These are phyloP conservation scores for Andrena flavipes DNA, from an alignment of 2,888 invertebrate species.

Conservation along the genomic window DNA sequence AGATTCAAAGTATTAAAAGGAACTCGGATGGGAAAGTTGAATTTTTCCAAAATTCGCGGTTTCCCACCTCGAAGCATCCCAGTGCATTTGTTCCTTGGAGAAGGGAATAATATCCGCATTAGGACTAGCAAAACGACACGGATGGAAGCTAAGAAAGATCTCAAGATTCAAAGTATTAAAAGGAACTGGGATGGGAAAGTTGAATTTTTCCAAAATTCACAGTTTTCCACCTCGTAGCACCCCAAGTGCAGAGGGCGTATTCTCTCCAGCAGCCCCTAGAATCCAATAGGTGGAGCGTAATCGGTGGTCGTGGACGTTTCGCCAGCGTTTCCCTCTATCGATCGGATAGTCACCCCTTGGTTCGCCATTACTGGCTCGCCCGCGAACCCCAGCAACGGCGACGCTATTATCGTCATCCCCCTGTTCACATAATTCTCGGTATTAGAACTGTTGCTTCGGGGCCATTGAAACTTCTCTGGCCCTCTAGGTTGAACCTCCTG, in stretches of 20 bases:
- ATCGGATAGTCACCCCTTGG: slow-evolving; percentile 78
- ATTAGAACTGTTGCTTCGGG: slow-evolving; percentile 71
- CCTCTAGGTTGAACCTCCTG: background rate
- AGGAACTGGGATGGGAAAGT: too few relatives aligned
- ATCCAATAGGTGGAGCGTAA: slow-evolving; percentile 58
- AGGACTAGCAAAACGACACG: slow-evolving; percentile 32
- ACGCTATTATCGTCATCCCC: slow-evolving; percentile 56
- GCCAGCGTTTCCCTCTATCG: slow-evolving; percentile 78
- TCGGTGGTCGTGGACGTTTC: slow-evolving; percentile 59
- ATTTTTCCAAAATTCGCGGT: background rate
- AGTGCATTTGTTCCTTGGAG: background rate
- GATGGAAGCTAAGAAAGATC: background rate
- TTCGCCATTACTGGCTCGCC: slow-evolving; percentile 75
- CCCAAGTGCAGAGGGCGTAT: slow-evolving; percentile 42
- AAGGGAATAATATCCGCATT: slow-evolving; percentile 29
- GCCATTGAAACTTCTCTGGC: slow-evolving; percentile 52
- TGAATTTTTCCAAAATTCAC: background rate
- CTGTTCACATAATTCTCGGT: slow-evolving; percentile 71
- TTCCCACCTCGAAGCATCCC: background rate
- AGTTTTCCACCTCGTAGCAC: background rate
- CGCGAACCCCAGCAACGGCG: slow-evolving; percentile 47
- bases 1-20: too few relatives aligned
- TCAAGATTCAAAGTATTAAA: too few relatives aligned
- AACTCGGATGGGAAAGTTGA: too few relatives aligned
- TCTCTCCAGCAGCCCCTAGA: slow-evolving; percentile 54